phyloP scores from a whole-genome alignment of 2,113 vertebrate genomes.

The Pterocles gutturalis region DNA sequence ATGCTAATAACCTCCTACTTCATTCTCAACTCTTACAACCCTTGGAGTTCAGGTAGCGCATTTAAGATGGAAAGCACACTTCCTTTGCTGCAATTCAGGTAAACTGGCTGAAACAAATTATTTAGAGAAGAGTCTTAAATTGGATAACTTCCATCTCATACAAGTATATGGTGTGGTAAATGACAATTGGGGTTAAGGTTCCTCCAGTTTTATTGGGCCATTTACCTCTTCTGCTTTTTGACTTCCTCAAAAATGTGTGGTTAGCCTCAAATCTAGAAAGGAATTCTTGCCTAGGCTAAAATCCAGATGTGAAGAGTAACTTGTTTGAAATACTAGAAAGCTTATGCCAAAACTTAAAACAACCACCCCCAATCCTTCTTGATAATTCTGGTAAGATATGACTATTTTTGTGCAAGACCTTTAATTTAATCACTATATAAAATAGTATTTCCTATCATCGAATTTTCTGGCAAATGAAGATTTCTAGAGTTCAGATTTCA shows the following conservation, averaged over 20 bases:
- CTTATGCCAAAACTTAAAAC: background rate
- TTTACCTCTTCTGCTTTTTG: background rate
- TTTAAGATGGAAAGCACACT: background rate
- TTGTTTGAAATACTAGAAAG: background rate
- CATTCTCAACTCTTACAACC: background rate
- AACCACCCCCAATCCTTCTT: background rate
- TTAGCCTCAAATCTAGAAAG: background rate
- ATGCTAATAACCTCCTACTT: background rate
- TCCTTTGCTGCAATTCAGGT: background rate
- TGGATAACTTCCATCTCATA: rapidly evolving
- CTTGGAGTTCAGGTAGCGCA: rapidly evolving
- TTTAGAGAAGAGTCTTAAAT: background rate
- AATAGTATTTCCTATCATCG: background rate
- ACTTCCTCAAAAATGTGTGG: background rate
- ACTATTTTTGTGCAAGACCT: background rate
- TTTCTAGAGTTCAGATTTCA: background rate
- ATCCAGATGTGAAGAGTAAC: background rate
- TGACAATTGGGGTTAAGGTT: background rate
- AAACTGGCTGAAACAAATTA: background rate
- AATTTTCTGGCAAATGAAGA: background rate
- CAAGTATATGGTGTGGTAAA: rapidly evolving
- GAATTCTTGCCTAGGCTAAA: background rate
- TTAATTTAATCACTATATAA: background rate
- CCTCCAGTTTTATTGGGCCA: background rate
- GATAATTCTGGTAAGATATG: background rate